Conservation (phyloP, 2,888 invertebrate species). For the Erpobdella octoculata region DNA sequence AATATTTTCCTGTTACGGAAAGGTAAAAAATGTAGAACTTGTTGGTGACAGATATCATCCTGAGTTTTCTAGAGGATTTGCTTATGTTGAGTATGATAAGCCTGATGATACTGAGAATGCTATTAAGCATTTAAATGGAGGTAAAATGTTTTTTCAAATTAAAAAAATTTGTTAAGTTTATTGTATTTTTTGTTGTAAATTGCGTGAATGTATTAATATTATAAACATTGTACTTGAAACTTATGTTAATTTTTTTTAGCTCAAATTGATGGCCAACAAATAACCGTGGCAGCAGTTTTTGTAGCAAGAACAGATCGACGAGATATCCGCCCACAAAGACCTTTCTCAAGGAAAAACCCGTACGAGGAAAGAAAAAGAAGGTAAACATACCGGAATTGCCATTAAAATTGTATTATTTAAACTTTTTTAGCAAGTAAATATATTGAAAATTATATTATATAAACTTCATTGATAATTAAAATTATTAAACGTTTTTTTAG, state of each 20-base stretch:
- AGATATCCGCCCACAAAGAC: constrained; percentile 39
- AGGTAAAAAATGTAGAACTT: constrained; percentile 79
- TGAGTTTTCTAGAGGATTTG: constrained; percentile 46
- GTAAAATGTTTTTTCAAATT: constrained; percentile 49
- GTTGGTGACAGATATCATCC: constrained; percentile 55
- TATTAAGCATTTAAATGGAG: constrained; percentile 99
- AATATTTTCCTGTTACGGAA: constrained; percentile 53
- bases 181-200: not conserved
- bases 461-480: too few species aligned
- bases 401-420: too few species aligned
- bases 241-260: constrained; percentile 55
- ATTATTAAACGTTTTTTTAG: too few species aligned
- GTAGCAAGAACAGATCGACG: constrained; percentile 37
- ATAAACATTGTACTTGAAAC: too few species aligned
- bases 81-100: constrained; percentile 56
- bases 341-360: constrained; percentile 39
- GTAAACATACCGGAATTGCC: too few species aligned
- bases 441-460: too few species aligned
- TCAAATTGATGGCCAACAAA: constrained; percentile 84
- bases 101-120: constrained; percentile 95
- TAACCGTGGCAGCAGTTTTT: not conserved
- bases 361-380: not conserved
- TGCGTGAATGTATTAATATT: not conserved
- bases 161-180: not conserved
- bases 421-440: too few species aligned